Evolutionary conservation across 1,140 invertebrate genomes (phyloP).

Genomic region (Paraescarpia echinospica): DNA sequence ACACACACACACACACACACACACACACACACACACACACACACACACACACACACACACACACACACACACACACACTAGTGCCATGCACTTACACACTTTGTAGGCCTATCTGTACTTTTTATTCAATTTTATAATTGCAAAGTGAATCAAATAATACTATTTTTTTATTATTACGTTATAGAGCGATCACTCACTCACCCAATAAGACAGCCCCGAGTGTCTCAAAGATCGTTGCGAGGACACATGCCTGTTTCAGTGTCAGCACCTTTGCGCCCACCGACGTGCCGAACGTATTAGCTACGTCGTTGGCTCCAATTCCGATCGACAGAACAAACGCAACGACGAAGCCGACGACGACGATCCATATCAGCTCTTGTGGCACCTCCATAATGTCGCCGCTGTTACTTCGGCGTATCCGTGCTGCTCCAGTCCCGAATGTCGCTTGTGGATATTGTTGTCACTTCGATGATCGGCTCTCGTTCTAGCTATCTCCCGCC

Average conservation of each 20-base stretch:
- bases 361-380: constrained; percentile 21
- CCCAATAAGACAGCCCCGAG: constrained; percentile 64
- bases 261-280: constrained; percentile 96
- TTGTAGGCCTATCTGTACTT: no score
- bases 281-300: constrained; percentile 96
- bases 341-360: constrained; percentile 53
- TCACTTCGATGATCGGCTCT: background rate
- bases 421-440: background rate
- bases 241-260: constrained; percentile 85
- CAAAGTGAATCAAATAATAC: no score
- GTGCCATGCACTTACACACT: no score
- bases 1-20: background rate
- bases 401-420: background rate
- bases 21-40: constrained; percentile 6
- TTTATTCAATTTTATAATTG: no score
- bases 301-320: constrained; percentile 98
- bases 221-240: constrained; percentile 95
- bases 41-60: background rate
- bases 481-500: background rate
- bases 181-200: constrained; percentile 29
- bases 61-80: no score
- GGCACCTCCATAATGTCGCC: constrained; percentile 15
- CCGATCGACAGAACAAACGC: constrained; percentile 94
- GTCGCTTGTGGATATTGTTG: background rate
- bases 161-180: background rate